Base-by-base conservation (phyloP, 1,140 invertebrate genomes). In the Drosophila subpulchrella region DNA sequence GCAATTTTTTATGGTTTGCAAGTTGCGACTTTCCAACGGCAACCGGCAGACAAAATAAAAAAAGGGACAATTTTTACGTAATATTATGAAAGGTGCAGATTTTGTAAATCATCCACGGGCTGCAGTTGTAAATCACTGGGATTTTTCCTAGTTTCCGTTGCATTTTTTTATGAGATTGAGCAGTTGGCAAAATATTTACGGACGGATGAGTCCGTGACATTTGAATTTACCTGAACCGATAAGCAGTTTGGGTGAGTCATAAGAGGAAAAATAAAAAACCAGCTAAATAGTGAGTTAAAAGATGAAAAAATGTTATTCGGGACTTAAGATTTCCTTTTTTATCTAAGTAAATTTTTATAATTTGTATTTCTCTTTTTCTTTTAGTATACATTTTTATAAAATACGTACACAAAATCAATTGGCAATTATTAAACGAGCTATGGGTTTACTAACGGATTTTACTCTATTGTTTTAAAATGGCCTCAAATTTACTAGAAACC, bases 71-170 rank as follows among this genome's bases (percentile, higher is more conserved):
- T 54, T 84, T 89, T 89, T 84, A 75, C 81, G 84, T 88, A 88
- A 88, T 89, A 84, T 89, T 88, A 58, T 88, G 84, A 88, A 88
- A 88, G 84, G 84, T 88, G 84, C 76, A 80, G 75, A 80, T 61
- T 50, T 68, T 48, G 27, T 15, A 15, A 62, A 39, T 88, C 75
- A 57, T 48, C 38, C 11, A 48, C 73, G 36, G 36, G 53, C 48
- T 72, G 58, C 47, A 71, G 81, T 75, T 81, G 85, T 88, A 88
- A 88, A 88, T 88, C 84, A 68, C 63, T 51, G 47, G 17, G 32
- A 36, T 30, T 68, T 44, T 48, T 34, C 20, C 17, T 24, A 56
- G 10, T 41, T 42, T 66, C 65, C 30, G 30, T n/a, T 72, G 68
- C 66, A 71, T 72, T 72, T 71, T 71, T 72, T 71, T 72, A 72